A percentile compares a stretch with the other conserved stretches of the same genome.
Evolutionary conservation across 2,113 vertebrate species (phyloP).

Genomic region (Neolamprologus variostigma): DNA sequence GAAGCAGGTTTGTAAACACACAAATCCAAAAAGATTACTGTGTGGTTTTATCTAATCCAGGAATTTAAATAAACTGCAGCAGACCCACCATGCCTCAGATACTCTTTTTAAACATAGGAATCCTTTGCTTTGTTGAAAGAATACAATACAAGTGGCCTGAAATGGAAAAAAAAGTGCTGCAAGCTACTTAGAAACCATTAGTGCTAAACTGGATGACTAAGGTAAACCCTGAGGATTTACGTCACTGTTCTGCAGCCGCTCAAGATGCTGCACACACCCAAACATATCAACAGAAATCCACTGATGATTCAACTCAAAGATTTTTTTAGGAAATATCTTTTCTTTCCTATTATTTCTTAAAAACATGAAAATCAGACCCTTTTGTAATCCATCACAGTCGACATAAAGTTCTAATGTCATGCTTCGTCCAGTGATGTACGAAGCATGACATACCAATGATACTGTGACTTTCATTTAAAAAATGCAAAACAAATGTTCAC

Average conservation of each 20-base stretch:
- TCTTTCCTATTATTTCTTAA: background rate
- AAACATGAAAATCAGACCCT: background rate
- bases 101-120: conserved; percentile 54
- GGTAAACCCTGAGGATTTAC: conserved; percentile 15
- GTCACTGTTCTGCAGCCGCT: background rate
- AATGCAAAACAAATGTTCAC: background rate
- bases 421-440: background rate
- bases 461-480: background rate
- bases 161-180: conserved; percentile 32
- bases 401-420: background rate
- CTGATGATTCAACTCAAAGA: background rate
- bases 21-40: conserved; percentile 55
- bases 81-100: conserved; percentile 15
- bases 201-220: background rate
- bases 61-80: conserved; percentile 61
- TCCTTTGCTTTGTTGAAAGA: conserved; percentile 10
- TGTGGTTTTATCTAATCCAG: conserved; percentile 48
- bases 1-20: conserved; percentile 39
- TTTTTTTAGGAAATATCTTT: background rate
- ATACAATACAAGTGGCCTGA: background rate
- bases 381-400: background rate
- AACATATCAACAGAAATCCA: background rate
- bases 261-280: background rate
- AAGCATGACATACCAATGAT: background rate
- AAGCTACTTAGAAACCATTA: conserved; percentile 40